Base-by-base conservation (phyloP, 1,140 invertebrate species). In the Zaprionus africanus region DNA sequence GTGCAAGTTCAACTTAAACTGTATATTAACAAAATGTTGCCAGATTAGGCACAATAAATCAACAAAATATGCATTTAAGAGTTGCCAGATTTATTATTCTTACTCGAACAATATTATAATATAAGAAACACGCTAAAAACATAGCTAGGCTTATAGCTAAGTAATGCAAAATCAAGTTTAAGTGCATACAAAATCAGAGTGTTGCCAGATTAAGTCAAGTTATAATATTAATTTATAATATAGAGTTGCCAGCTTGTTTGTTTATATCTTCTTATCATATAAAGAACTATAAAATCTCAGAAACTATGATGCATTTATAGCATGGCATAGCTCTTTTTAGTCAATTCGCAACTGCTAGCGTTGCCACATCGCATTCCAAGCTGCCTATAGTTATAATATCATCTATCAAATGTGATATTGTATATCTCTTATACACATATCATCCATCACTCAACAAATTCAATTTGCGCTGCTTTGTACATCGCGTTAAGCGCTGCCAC, bases 401-500 rank as follows among this genome's bases (percentile, higher is more conserved):
- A 46, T 17, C n/a, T n/a, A 46, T 17, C n/a, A 46, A n/a, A 43
- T 17, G 7, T 43, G 15, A 43, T 17, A 7, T 43, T 43, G 5
- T 41, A 7, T 1, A 41, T 15, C 15, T n/a, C 2, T 46, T 7
- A 15, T 15, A 38, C 13, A 38, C 13, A 38, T 38, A 15, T 53
- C 49, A 53, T 22, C 49, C 13, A 53, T 22, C 49, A 53, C 17
- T 26, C 6, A 9, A 13, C 26, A 43, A 24, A 17, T 62, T 26
- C n/a, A 13, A 28, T 61, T 46, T 2, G 4, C 15, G 13, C 15
- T 49, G 24, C 12, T 28, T 43, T 15, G 41, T 46, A 46, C 41
- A 46, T 46, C 41, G 41, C 41, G 41, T 46, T 46, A 46, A 46
- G 46, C 34, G 31, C 0, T 63, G 28, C 13, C 41, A 38, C 76